phyloP scores from a whole-genome alignment of 1,140 invertebrate species.

The Drosophila hydei region DNA sequence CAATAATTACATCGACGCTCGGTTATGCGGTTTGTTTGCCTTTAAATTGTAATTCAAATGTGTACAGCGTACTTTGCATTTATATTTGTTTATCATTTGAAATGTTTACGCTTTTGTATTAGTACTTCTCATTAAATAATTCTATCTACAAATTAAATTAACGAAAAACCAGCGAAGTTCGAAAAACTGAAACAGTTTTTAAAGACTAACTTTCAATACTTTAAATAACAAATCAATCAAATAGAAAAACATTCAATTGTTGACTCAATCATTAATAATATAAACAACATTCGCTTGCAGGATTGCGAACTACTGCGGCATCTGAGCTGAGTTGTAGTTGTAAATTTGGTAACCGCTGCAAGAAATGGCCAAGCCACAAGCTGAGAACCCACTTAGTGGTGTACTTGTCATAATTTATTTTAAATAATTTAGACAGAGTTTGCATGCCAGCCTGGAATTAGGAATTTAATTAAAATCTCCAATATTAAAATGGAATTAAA shows the following conservation, averaged over 20 bases:
- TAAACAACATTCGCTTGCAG: background rate
- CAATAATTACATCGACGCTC: conserved; percentile 59
- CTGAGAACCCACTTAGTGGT: conserved; percentile 36
- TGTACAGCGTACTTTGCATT: conserved; percentile 14
- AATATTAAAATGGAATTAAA: conserved; percentile 69
- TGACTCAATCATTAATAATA: too few species aligned
- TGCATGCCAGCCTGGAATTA: conserved; percentile 49
- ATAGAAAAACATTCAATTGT: too few species aligned
- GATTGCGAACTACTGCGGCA: background rate
- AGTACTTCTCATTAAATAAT: background rate
- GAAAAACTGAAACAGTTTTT: too few species aligned
- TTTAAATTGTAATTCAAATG: conserved; percentile 41
- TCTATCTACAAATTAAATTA: background rate
- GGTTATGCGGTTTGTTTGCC: conserved; percentile 57
- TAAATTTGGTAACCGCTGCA: conserved; percentile 39
- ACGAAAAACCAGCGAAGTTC: background rate
- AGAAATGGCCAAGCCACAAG: conserved; percentile 46
- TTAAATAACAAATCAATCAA: background rate
- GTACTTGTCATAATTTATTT: conserved; percentile 50
- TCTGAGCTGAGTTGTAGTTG: background rate
- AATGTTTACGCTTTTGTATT: background rate
- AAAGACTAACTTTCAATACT: background rate
- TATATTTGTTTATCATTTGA: conserved; percentile 16
- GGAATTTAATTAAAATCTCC: conserved; percentile 68
- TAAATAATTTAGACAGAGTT: conserved; percentile 55